These are phyloP conservation scores for Schizaphis graminum DNA, from an alignment of 2,888 invertebrate genomes.

Conservation along the genomic window DNA sequence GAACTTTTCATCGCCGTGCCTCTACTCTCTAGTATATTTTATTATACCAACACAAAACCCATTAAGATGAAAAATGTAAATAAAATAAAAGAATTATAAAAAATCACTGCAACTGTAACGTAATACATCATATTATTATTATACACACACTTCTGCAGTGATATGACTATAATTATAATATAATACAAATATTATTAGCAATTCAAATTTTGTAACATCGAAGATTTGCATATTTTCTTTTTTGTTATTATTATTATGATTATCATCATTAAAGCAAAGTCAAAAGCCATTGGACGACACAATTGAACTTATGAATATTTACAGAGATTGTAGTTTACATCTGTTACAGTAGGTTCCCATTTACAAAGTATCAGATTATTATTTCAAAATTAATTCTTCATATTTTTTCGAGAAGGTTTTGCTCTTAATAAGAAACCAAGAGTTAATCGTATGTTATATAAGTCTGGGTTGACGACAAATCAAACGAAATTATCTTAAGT, in stretches of 20 bases:
- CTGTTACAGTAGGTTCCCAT: neutral
- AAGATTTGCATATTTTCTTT: neutral
- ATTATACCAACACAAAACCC: neutral
- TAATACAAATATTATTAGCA: neutral
- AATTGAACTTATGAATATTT: conserved; percentile 3
- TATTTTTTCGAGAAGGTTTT: neutral
- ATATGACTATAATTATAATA: neutral
- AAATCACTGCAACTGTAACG: neutral
- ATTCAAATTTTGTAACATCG: neutral
- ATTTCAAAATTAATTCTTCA: neutral
- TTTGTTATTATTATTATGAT: neutral
- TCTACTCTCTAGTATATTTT: neutral
- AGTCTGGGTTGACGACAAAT: neutral
- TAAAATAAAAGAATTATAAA: neutral
- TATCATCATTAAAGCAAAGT: neutral
- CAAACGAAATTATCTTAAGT: neutral
- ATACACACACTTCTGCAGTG: neutral
- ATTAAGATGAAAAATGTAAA: neutral
- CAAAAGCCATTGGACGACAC: neutral
- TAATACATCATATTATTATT: neutral
- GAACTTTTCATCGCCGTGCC: neutral
- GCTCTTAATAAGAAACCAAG: neutral
- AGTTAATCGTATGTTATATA: neutral
- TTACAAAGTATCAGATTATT: neutral
- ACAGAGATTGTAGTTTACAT: neutral